Conservation (phyloP, 2,797 vertebrate genomes). For the Carduelis carduelis region DNA sequence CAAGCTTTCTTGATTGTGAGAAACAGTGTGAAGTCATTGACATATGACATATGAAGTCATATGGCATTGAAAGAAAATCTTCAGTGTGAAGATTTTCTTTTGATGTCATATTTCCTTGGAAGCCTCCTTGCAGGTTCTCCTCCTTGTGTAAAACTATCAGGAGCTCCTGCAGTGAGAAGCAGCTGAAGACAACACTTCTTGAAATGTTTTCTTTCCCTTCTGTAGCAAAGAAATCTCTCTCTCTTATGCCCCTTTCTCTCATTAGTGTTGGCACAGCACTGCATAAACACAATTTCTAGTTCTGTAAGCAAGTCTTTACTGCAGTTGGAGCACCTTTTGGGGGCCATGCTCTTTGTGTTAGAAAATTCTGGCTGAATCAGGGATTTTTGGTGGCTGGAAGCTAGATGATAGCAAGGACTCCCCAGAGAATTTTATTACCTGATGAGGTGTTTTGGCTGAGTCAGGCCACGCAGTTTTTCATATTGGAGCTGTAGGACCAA, state of each 20-base stretch:
- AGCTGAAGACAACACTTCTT: not conserved
- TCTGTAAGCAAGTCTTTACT: not conserved
- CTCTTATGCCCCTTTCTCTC: not conserved
- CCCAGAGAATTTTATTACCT: not conserved
- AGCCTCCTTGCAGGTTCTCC: not conserved
- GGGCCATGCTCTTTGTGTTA: not conserved
- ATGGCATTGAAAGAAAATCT: not conserved
- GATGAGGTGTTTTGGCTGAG: not conserved
- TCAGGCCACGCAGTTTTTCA: not conserved
- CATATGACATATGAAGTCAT: not conserved
- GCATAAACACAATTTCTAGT: not conserved
- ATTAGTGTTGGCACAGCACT: not conserved
- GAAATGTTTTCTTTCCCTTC: not conserved
- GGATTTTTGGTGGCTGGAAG: not conserved
- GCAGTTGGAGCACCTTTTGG: not conserved
- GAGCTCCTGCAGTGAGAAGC: not conserved
- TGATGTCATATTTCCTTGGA: not conserved
- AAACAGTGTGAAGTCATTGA: not conserved
- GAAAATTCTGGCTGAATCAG: not conserved
- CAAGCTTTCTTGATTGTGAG: fast-evolving
- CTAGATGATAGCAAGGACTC: not conserved
- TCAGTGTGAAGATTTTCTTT: not conserved
- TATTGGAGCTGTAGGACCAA: not conserved
- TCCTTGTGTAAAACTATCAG: not conserved
- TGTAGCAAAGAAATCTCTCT: not conserved